Evolutionary conservation across 1,140 invertebrate genomes (phyloP), one percentile per base, ranked within the genome.

Genomic region (Drosophila parabipectinata): DNA sequence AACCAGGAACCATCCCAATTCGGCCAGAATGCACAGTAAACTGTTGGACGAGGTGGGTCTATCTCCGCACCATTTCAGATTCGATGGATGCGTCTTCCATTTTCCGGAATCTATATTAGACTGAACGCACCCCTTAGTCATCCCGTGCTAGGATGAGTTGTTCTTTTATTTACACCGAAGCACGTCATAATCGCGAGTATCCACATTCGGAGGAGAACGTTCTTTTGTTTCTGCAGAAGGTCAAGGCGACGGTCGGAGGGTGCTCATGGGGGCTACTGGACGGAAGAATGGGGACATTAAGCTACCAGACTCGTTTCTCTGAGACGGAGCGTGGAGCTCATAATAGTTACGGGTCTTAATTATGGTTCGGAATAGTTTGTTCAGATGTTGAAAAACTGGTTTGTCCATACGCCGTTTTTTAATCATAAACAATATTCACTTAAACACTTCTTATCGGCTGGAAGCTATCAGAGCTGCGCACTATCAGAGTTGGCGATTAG

Each of bases 1-100:
- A 56, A 14, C 52, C 45, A 54, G 18, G 4, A 58, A 50, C 26
- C 30, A 28, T 73, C 30, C 14, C 44, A 52, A 64, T 28, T 24
- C 32, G 39, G 51, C 60, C 63, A 88, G 75, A 80, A 91, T 91
- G 90, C 90, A 90, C 53, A 90, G 90, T 76, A 91, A 79, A 77
- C 58, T 91, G 50, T 79, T 91, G 75, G 90, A 91, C 41, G 90
- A 91, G 85, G 90, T 91, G 69, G n/a, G 90, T 78, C 47, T 47
- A 32, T 37, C 26, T 63, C 14, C n/a, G n/a, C 18, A 37, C 26
- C 37, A 58, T 44, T 39, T 32, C 58, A 9, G 39, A 15, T 41
- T 7, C 7, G 45, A 21, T 30, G 12, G 21, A 32, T 58, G 18
- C 39, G 30, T 37, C 57, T 47, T 37, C 1, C 44, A 5, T 52